A percentile compares a stretch with the other conserved stretches of the same genome.
Conservation (phyloP, 1,140 invertebrate species). For the Oedothorax gibbosus region DNA sequence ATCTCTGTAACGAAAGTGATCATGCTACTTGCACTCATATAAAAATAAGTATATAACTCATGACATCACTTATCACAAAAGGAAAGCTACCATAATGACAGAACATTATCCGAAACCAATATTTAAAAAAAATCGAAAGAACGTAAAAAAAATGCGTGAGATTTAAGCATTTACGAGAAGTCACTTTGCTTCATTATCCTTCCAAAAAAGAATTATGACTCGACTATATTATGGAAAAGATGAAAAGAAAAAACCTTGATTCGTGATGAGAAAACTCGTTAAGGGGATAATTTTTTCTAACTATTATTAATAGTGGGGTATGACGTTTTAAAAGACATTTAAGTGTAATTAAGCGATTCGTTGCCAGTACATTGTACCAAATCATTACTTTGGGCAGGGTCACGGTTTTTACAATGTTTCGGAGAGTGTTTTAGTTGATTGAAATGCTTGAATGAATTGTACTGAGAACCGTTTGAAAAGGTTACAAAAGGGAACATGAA, state of each 20-base stretch:
- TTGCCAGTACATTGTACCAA: slow-evolving; percentile 9
- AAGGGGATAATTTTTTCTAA: slow-evolving; percentile 38
- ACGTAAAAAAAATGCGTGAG: neutral
- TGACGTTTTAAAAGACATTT: slow-evolving; percentile 38
- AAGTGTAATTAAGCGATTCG: slow-evolving; percentile 32
- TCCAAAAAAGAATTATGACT: slow-evolving; percentile 41
- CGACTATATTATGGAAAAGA: slow-evolving; percentile 29
- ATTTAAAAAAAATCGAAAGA: slow-evolving; percentile 25
- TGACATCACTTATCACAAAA: slow-evolving; percentile 42
- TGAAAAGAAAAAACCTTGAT: slow-evolving; percentile 13
- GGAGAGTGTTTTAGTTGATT: neutral
- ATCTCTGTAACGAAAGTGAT: too few relatives aligned
- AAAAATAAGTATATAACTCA: slow-evolving; percentile 28
- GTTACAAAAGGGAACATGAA: too few relatives aligned
- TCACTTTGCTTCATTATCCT: slow-evolving; percentile 26
- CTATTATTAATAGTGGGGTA: slow-evolving; percentile 39
- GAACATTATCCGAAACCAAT: slow-evolving; percentile 46
- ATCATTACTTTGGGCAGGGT: neutral
- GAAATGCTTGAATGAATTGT: too few relatives aligned
- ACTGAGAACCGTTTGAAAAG: too few relatives aligned
- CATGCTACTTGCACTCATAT: slow-evolving; percentile 1
- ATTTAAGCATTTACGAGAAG: slow-evolving; percentile 37
- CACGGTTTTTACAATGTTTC: neutral
- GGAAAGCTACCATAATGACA: slow-evolving; percentile 23
- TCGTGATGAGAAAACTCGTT: slow-evolving; percentile 40